Conservation (phyloP, 1,140 invertebrate genomes). For the Drosophila azteca region DNA sequence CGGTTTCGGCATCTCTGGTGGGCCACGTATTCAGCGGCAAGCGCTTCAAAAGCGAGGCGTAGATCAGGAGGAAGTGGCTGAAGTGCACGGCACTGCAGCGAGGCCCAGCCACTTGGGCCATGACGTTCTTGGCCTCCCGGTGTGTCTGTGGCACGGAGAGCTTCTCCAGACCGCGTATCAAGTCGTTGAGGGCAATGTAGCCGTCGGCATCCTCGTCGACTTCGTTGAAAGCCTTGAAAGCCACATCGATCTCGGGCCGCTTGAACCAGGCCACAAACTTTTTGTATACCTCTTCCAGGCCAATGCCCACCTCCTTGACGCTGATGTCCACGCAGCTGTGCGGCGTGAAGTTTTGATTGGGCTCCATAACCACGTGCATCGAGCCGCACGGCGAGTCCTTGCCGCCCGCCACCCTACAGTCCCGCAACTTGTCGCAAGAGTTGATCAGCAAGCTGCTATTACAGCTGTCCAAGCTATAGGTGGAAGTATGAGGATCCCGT, state of each 20-base stretch:
- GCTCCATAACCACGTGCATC: constrained; percentile 36
- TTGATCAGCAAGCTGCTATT: not conserved
- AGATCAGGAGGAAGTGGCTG: constrained; percentile 44
- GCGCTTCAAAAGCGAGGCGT: constrained; percentile 29
- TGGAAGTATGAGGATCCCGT: constrained; percentile 29
- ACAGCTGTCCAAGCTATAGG: constrained; percentile 25
- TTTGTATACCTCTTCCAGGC: constrained; percentile 6
- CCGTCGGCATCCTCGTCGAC: constrained; percentile 47
- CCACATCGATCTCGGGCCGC: constrained; percentile 35
- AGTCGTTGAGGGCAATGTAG: constrained; percentile 28
- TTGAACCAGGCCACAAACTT: constrained; percentile 23
- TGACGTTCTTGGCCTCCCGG: constrained; percentile 42
- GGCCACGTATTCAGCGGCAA: not conserved
- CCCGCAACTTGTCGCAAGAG: not conserved
- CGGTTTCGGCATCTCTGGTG: not conserved
- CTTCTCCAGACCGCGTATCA: constrained; percentile 52
- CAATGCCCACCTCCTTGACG: constrained; percentile 4
- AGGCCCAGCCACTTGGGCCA: constrained; percentile 30
- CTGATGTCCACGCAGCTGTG: constrained; percentile 18
- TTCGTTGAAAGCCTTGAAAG: constrained; percentile 24
- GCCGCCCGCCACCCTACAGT: not conserved
- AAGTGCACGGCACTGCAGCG: constrained; percentile 25
- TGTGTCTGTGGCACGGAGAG: constrained; percentile 60
- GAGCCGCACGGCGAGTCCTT: constrained; percentile 4
- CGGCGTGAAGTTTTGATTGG: not conserved